Conservation (phyloP, 2,888 invertebrate genomes). For the Byasa hedistus region DNA sequence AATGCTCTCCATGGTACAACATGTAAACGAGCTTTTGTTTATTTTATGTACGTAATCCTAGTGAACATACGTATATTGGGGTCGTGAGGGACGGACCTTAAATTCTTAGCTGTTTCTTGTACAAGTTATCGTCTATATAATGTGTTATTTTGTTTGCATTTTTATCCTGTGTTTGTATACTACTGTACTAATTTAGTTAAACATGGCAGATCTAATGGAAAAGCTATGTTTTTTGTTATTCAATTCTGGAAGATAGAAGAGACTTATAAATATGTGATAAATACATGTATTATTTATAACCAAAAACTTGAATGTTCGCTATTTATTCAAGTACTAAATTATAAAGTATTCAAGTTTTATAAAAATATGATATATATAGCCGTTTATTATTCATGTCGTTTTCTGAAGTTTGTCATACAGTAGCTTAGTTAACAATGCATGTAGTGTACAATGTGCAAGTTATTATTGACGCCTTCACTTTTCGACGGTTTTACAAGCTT, state of each 20-base stretch:
- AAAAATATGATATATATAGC: too few relatives aligned
- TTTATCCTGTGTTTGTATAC: too few relatives aligned
- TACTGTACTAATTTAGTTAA: too few relatives aligned
- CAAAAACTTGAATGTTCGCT: too few relatives aligned
- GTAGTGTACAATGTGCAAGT: not conserved
- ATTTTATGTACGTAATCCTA: not conserved
- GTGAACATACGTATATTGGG: not conserved
- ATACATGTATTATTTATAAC: too few relatives aligned
- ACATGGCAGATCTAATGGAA: too few relatives aligned
- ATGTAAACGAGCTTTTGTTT: not conserved
- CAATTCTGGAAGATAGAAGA: too few relatives aligned
- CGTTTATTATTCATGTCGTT: not conserved
- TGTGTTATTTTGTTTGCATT: not conserved
- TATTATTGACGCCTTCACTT: not conserved
- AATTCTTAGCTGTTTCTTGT: not conserved
- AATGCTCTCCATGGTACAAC: not conserved
- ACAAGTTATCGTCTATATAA: not conserved
- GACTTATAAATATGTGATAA: too few relatives aligned
- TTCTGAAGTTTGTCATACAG: not conserved
- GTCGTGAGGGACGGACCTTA: not conserved
- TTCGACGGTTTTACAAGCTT: not conserved
- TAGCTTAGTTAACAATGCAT: conserved; percentile 2
- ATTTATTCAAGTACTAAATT: too few relatives aligned
- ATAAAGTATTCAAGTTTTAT: too few relatives aligned
- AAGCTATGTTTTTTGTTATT: too few relatives aligned